Conservation (phyloP, 2,113 vertebrate genomes). For the Pteruthius melanotis region DNA sequence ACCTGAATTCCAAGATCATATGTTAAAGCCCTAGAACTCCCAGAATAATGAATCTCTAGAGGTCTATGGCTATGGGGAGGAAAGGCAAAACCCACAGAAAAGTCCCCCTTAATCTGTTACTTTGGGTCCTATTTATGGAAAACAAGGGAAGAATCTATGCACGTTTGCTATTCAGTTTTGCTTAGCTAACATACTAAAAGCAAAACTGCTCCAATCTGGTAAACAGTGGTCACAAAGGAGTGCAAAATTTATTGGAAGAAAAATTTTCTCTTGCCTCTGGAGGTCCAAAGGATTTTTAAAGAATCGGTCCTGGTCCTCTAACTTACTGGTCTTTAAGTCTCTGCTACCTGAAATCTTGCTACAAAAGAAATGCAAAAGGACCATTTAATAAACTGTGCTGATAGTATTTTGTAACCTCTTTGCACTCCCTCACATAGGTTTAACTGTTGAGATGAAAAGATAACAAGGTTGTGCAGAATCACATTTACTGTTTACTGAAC, state of each 20-base stretch:
- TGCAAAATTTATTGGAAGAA: not conserved
- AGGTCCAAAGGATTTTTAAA: not conserved
- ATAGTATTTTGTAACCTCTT: constrained; percentile 5
- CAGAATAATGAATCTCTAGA: not conserved
- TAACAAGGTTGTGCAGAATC: constrained; percentile 2
- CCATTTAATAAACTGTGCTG: not conserved
- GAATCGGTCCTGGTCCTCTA: not conserved
- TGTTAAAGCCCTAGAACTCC: not conserved
- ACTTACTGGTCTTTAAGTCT: not conserved
- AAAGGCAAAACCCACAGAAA: not conserved
- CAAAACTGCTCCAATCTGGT: not conserved
- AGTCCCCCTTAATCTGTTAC: not conserved
- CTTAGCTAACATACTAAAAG: not conserved
- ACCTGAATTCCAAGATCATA: not conserved
- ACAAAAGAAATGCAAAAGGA: not conserved
- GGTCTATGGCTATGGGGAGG: not conserved
- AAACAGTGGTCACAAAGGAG: not conserved
- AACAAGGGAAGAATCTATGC: not conserved
- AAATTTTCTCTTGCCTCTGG: not conserved
- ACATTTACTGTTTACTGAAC: not conserved
- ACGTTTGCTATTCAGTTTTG: not conserved
- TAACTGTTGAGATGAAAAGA: constrained; percentile 15
- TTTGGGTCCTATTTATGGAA: not conserved
- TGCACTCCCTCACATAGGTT: not conserved
- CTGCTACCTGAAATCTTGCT: not conserved